Evolutionary conservation across 2,888 invertebrate genomes (phyloP).

Genomic region (Drosophila robusta): DNA sequence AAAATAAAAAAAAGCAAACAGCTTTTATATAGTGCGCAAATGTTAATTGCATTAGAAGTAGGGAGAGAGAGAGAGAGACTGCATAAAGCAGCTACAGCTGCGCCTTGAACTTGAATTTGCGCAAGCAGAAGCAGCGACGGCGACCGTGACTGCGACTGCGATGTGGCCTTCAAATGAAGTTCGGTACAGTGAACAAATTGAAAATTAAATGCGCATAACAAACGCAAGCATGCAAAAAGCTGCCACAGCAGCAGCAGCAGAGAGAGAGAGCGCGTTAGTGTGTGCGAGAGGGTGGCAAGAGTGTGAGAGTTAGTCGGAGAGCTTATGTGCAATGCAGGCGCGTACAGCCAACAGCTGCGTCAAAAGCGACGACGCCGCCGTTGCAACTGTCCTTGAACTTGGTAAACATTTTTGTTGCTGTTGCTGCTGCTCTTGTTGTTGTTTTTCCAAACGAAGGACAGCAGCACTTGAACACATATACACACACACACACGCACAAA

Average conservation of each 20-base stretch:
- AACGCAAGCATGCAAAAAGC: conserved; percentile 36
- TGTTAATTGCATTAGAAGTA: conserved; percentile 58
- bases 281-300: not conserved
- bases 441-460: conserved; percentile 47
- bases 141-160: conserved; percentile 25
- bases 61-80: conserved; percentile 14
- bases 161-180: conserved; percentile 66
- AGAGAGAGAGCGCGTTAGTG: conserved; percentile 4
- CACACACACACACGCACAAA: conserved; percentile 8
- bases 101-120: conserved; percentile 64
- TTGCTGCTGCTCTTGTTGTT: conserved; percentile 29
- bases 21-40: conserved; percentile 27
- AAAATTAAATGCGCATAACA: conserved; percentile 68
- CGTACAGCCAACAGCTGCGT: conserved; percentile 72
- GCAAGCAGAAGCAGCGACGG: conserved; percentile 2
- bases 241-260: not conserved
- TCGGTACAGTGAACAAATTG: conserved; percentile 60
- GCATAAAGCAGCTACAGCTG: conserved; percentile 16
- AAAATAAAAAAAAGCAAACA: not conserved
- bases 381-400: conserved; percentile 80
- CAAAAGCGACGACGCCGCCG: conserved; percentile 61
- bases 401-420: conserved; percentile 51
- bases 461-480: conserved; percentile 20
- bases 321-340: conserved; percentile 46
- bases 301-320: conserved; percentile 12